Percentiles rank a stretch among this genome's conserved stretches.
phyloP scores from a whole-genome alignment of 1,140 invertebrate genomes.

The Lucilia sericata region DNA sequence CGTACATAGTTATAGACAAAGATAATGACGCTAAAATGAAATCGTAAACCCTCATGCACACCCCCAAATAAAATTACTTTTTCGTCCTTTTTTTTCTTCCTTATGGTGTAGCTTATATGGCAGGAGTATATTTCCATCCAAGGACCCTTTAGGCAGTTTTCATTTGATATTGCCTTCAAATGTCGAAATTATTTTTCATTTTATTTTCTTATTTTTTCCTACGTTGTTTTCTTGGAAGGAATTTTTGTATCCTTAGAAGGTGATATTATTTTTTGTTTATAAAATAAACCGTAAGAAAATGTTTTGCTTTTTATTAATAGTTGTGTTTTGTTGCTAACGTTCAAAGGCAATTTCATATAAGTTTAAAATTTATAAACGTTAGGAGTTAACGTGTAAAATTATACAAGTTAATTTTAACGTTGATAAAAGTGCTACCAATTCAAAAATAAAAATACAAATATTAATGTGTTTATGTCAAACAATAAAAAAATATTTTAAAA shows the following conservation, averaged over 20 bases:
- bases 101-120: not conserved
- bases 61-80: not conserved
- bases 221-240: not conserved
- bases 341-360: too few species aligned
- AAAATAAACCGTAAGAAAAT: not conserved
- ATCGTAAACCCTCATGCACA: conserved; percentile 2
- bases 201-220: not conserved
- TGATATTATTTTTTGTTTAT: not conserved
- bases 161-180: conserved; percentile 2
- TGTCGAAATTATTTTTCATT: not conserved
- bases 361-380: too few species aligned
- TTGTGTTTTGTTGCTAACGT: too few species aligned
- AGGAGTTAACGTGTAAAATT: too few species aligned
- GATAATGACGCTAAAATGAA: conserved; percentile 41
- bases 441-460: too few species aligned
- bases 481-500: too few species aligned
- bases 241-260: not conserved
- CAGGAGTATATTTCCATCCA: not conserved
- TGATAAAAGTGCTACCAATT: too few species aligned
- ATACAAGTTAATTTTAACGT: too few species aligned
- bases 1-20: conserved; percentile 36
- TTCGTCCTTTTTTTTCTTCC: conserved; percentile 5
- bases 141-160: not conserved
- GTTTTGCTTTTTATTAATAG: not conserved
- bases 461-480: too few species aligned